Conservation (phyloP, 2,113 vertebrate species). For the Tautogolabrus adspersus region DNA sequence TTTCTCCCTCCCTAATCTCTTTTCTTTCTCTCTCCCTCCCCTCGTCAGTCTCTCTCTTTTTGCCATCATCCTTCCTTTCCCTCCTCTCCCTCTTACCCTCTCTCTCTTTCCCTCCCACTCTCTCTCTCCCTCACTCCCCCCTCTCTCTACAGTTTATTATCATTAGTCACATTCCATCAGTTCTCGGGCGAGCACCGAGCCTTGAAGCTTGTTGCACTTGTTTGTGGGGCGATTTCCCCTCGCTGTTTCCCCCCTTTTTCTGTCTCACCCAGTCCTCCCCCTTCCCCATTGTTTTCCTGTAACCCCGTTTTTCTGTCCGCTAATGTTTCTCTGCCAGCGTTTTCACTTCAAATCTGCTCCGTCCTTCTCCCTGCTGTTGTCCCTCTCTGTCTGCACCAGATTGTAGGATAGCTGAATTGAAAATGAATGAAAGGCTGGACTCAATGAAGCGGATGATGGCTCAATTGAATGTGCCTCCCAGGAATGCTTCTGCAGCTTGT, state of each 20-base stretch:
- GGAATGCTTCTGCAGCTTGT: constrained; percentile 42
- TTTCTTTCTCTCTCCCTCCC: no score
- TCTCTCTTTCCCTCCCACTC: neutral
- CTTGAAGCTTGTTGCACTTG: constrained; percentile 50
- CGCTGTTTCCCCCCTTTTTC: neutral
- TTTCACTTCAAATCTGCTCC: constrained; percentile 9
- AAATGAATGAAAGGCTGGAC: constrained; percentile 48
- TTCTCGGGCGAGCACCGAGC: constrained; percentile 56
- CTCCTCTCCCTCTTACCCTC: no score
- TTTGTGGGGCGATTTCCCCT: constrained; percentile 35
- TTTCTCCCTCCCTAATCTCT: no score
- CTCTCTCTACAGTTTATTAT: constrained; percentile 55
- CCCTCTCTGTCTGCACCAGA: constrained; percentile 4
- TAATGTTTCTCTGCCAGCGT: constrained; percentile 30
- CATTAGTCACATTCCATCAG: constrained; percentile 78
- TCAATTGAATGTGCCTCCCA: constrained; percentile 60
- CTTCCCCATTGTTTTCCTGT: constrained; percentile 42
- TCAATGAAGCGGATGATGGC: constrained; percentile 57
- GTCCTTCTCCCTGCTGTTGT: neutral
- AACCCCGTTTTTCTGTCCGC: constrained; percentile 39
- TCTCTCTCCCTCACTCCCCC: neutral
- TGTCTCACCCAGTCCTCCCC: neutral
- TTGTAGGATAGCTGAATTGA: constrained; percentile 41
- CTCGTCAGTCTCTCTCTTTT: no score
- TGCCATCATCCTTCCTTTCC: no score